Conservation (phyloP, 35 echinoderm and acorn worm species). For the Stichopus chloronotus region DNA sequence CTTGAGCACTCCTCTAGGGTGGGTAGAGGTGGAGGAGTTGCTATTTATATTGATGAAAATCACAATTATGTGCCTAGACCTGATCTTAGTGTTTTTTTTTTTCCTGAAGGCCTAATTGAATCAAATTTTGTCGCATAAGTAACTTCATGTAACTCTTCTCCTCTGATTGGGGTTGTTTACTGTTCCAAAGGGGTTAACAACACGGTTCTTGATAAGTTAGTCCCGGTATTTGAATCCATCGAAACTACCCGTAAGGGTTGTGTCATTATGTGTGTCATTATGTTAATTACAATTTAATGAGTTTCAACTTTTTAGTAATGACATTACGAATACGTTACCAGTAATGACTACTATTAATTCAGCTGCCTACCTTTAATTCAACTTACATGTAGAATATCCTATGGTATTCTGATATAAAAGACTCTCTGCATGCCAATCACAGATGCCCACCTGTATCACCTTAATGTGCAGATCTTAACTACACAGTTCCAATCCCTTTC, state of each 20-base stretch:
- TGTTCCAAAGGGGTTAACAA: not conserved
- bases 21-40: not conserved
- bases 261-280: not conserved
- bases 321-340: too few species aligned
- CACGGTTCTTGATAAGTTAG: not conserved
- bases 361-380: too few species aligned
- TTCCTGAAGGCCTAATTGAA: not conserved
- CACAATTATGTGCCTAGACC: too few species aligned
- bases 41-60: too few species aligned
- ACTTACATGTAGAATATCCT: too few species aligned
- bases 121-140: not conserved
- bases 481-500: too few species aligned
- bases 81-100: not conserved
- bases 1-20: not conserved
- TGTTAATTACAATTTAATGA: not conserved
- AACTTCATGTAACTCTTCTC: not conserved
- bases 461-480: too few species aligned
- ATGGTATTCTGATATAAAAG: too few species aligned
- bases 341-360: too few species aligned
- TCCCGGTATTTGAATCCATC: not conserved
- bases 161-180: conserved; percentile 2
- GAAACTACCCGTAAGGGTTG: not conserved
- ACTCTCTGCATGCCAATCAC: too few species aligned
- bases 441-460: too few species aligned
- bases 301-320: not conserved